These are phyloP conservation scores for Lethenteron camtschaticum DNA, from an alignment of 2,113 vertebrate species.

Conservation along the genomic window DNA sequence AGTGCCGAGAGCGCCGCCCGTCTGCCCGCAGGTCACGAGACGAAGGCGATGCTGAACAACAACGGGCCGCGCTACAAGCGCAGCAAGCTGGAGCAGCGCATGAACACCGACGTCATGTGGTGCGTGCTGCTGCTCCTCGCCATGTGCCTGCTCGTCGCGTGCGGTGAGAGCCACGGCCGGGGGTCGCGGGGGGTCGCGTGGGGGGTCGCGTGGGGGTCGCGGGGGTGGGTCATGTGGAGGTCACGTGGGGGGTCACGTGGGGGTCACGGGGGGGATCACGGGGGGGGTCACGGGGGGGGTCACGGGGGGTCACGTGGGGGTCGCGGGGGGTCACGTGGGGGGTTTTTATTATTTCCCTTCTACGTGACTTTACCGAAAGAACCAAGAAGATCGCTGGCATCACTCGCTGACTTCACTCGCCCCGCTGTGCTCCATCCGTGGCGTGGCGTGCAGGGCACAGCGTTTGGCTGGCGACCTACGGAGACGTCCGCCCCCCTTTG, in stretches of 20 bases:
- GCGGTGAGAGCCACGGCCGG: conserved; percentile 33
- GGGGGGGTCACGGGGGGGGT: too few species aligned
- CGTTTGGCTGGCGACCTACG: conserved; percentile 35
- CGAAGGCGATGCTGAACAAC: conserved; percentile 84
- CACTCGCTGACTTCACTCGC: too few species aligned
- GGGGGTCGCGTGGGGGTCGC: too few species aligned
- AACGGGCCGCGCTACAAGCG: conserved; percentile 57
- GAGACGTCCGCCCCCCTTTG: conserved; percentile 31
- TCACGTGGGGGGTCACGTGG: too few species aligned
- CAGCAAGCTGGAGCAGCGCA: conserved; percentile 56
- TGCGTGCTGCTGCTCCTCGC: conserved; percentile 50
- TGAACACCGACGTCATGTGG: conserved; percentile 53
- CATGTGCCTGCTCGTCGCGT: conserved; percentile 64
- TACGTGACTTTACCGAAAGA: too few species aligned
- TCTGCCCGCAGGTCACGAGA: conserved; percentile 48
- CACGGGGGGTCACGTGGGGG: too few species aligned
- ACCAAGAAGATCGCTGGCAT: too few species aligned
- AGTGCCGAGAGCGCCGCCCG: too few species aligned
- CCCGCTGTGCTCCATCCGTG: too few species aligned
- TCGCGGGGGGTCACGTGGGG: too few species aligned
- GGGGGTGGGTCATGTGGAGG: too few species aligned
- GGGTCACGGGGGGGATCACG: too few species aligned
- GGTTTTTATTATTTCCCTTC: background rate
- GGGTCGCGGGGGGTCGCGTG: background rate
- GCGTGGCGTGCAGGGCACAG: conserved; percentile 35